Percentiles rank a stretch among this genome's conserved stretches.
Evolutionary conservation across 2,888 invertebrate genomes (phyloP).

Genomic region (Chymomyza fuscimana): DNA sequence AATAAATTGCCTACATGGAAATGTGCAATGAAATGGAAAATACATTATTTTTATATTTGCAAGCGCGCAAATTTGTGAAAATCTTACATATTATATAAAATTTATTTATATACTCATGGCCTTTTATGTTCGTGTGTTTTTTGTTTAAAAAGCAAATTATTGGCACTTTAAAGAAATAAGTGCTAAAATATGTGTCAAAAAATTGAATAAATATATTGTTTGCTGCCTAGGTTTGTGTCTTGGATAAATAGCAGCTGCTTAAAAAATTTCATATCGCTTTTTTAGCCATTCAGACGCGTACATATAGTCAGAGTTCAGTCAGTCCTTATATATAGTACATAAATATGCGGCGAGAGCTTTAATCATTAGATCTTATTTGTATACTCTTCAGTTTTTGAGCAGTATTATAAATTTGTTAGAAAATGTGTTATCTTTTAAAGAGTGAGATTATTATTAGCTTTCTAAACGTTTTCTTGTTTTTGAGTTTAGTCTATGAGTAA

Average conservation of each 20-base stretch:
- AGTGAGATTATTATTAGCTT: too few species aligned
- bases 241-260: not conserved
- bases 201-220: slow-evolving; percentile 1
- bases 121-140: not conserved
- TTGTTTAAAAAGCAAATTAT: not conserved
- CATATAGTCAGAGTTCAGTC: not conserved
- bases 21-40: slow-evolving; percentile 13
- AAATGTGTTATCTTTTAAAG: too few species aligned
- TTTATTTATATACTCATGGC: not conserved
- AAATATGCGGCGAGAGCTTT: not conserved
- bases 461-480: too few species aligned
- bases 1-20: slow-evolving; percentile 6
- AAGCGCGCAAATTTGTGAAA: not conserved
- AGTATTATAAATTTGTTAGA: not conserved
- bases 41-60: not conserved
- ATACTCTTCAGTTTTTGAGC: not conserved
- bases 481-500: too few species aligned
- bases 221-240: not conserved
- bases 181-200: slow-evolving; percentile 59
- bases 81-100: not conserved
- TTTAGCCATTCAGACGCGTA: not conserved
- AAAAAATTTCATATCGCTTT: not conserved
- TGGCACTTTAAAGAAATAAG: not conserved
- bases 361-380: not conserved
- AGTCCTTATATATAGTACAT: not conserved